Base-by-base conservation (phyloP, 35 echinoderm and acorn worm species). In the Amphiura filiformis region DNA sequence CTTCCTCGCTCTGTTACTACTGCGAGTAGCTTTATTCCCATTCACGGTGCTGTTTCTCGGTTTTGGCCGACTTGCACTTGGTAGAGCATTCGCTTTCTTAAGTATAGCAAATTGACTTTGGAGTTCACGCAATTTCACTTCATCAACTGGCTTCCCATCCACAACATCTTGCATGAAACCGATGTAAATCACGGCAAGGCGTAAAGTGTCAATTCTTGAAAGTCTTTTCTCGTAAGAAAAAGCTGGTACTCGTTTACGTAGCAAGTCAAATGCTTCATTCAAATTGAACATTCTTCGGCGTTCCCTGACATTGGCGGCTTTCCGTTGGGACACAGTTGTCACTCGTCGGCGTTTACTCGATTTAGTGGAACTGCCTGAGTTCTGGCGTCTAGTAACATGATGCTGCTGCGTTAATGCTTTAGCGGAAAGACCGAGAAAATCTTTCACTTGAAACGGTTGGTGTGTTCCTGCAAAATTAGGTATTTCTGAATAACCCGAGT, bases 261-360 rank as follows among this genome's bases (percentile, higher is more conserved):
- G 86, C 37, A 93, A 57, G 38, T 97, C 95, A 75, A 97, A 97
- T 13, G 91, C 95, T 56, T 93, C 95, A 78, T 97, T 97, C n/a
- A 97, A 64, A 37, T 86, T 88, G 57, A 97, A 97, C 95, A 97
- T 97, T 26, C 95, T 37, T 61, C 86, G 37, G 32, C 95, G 36
- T 65, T 97, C 95, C 5, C 95, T 84, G 22, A 97, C 77, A 64
- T 97, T 97, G 17, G 95, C 95, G 20, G 95, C 95, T 81, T 93
- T 97, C 38, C 95, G 79, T 56, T 97, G 95, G 32, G 88, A 57
- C 1, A 76, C 78, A 9, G 95, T 93, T 18, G 87, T 89, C 36
- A 90, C 87, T 26, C 95, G 82, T 38, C 91, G 80, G 30, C 95
- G 79, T 26, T 86, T 88, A 35, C 87, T 91, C 26, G 84, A 20